Base-by-base conservation (phyloP, 2,113 vertebrate species). In the Eulemur rufifrons region DNA sequence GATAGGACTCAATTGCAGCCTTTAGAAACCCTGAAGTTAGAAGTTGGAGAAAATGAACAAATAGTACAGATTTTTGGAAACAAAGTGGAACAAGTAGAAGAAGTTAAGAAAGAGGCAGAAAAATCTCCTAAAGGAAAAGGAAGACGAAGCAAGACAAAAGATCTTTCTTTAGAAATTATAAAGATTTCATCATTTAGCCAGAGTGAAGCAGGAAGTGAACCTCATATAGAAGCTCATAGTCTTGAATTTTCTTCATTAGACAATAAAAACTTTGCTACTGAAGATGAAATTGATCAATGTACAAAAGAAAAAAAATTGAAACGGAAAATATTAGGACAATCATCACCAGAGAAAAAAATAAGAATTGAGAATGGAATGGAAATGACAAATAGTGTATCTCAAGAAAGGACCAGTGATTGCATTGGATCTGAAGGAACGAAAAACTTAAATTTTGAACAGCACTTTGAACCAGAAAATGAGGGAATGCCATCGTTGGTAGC, bases 61-160 rank as follows among this genome's bases (percentile, higher is more conserved):
- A 98, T 98, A 32, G 98, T 98, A 84, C 98, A 98, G 39, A 97
- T 98, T 94, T 98, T 98, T 54, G 99, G 98, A 94, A 99, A 97
- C 93, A 98, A 98, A 98, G 59, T 96, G 0, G 98, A 99, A 80
- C 98, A 98, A 77, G 64, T 89, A 29, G 98, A 99, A 91, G 98
- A 98, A 77, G 82, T 97, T 76, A 99, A 98, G 95, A 99, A 98
- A 95, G 99, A 99, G 37, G 85, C 95, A 91, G 98, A 99, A 97
- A 99, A 98, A 94, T 99, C 99, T n/a, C 99, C 99, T 21, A 99
- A 99, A 95, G 98, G 97, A 14, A 99, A 99, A 98, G 99, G 98
- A 56, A 99, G 99, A 56, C 98, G 99, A 97, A 98, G 98, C 91
- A 99, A 98, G 92, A 98, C 98, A 97, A 99, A 98, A 98, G 99